These are phyloP conservation scores for Arrhamphus sclerolepis DNA, from an alignment of 2,797 vertebrate species.

Conservation along the genomic window DNA sequence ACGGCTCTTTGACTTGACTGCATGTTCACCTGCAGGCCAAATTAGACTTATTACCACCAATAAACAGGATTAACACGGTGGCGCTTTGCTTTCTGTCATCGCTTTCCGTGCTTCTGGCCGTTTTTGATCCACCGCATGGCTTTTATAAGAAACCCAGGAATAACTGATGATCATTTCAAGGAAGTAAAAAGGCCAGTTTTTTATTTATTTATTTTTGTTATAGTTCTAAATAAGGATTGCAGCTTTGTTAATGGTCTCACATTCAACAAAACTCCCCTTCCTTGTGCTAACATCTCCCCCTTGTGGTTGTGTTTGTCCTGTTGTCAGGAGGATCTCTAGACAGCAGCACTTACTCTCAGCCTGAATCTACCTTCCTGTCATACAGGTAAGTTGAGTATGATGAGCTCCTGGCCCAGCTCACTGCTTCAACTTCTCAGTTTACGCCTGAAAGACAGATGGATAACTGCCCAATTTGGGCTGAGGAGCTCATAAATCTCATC, in stretches of 20 bases:
- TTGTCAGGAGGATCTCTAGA: slow-evolving; percentile 83
- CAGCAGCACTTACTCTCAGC: slow-evolving; percentile 81
- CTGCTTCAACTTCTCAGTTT: slow-evolving; percentile 25
- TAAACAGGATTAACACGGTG: slow-evolving; percentile 35
- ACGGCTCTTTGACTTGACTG: slow-evolving; percentile 91
- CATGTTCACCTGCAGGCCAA: slow-evolving; percentile 81
- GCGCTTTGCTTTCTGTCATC: slow-evolving; percentile 30
- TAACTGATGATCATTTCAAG: slow-evolving; percentile 21
- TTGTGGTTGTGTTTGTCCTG: slow-evolving; percentile 52
- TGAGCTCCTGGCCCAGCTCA: slow-evolving; percentile 25
- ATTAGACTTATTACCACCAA: slow-evolving; percentile 66
- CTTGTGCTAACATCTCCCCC: slow-evolving; percentile 38
- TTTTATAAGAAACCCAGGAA: slow-evolving; percentile 6
- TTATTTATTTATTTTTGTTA: slow-evolving; percentile 11
- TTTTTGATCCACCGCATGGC: slow-evolving; percentile 12
- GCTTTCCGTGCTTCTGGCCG: slow-evolving; percentile 22
- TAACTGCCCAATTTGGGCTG: slow-evolving; percentile 26
- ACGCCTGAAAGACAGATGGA: slow-evolving; percentile 38
- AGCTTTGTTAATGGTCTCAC: slow-evolving; percentile 6
- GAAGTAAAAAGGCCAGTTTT: slow-evolving; percentile 4
- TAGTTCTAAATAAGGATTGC: slow-evolving; percentile 16
- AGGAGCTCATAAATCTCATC: slow-evolving; percentile 58
- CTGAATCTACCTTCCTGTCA: slow-evolving; percentile 91
- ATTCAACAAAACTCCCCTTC: not conserved
- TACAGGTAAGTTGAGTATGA: slow-evolving; percentile 83